Conservation (phyloP, 2,113 vertebrate species). For the Conger conger region DNA sequence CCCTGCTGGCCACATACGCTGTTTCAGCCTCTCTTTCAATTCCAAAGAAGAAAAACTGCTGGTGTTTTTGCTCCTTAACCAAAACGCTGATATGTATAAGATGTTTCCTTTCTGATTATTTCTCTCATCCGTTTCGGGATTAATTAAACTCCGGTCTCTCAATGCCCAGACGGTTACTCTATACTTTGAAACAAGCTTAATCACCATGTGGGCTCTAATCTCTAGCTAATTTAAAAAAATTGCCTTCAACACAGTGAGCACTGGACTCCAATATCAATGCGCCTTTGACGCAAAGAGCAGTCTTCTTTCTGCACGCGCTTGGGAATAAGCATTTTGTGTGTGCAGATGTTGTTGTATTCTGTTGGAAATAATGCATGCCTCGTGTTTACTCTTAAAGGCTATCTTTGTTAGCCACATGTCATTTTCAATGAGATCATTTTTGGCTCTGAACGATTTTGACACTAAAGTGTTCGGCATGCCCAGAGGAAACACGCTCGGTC, state of each 20-base stretch:
- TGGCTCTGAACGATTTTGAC: conserved; percentile 60
- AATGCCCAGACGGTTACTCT: conserved; percentile 72
- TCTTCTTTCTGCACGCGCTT: neutral
- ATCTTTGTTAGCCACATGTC: conserved; percentile 71
- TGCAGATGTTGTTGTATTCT: neutral
- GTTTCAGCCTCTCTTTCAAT: conserved; percentile 68
- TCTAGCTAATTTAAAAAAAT: conserved; percentile 69
- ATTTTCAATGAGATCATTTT: conserved; percentile 64
- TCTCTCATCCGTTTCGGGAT: conserved; percentile 73
- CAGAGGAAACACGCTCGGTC: conserved; percentile 63
- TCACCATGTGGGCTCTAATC: conserved; percentile 73
- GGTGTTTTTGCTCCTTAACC: conserved; percentile 47
- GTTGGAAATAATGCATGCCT: neutral
- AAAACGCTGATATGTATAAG: conserved; percentile 74
- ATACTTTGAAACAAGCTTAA: conserved; percentile 75
- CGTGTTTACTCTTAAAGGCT: neutral
- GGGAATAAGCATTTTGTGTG: conserved; percentile 8
- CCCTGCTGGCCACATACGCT: conserved; percentile 68
- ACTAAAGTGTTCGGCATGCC: conserved; percentile 56
- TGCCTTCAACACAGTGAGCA: conserved; percentile 63
- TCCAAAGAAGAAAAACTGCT: conserved; percentile 35
- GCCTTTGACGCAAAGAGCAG: neutral
- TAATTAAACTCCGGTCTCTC: conserved; percentile 73
- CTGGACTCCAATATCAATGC: conserved; percentile 61
- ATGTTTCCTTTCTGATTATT: conserved; percentile 58